phyloP scores from a whole-genome alignment of 2,113 vertebrate species.

The Dolichotis patagonum region DNA sequence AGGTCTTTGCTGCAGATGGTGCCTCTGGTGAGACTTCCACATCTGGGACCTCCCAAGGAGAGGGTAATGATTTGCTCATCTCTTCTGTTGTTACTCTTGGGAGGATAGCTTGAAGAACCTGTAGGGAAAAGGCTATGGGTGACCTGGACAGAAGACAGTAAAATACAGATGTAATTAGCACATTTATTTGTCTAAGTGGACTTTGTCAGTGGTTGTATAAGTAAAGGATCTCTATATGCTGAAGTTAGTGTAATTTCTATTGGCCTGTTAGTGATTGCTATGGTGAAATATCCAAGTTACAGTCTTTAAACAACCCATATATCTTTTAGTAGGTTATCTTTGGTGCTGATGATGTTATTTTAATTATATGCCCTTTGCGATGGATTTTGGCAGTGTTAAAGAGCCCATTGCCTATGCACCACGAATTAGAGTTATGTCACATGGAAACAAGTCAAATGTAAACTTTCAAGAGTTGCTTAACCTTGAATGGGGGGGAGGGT shows the following conservation, averaged over 20 bases:
- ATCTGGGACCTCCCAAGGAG: slow-evolving; percentile 93
- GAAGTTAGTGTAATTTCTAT: slow-evolving; percentile 37
- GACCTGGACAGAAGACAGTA: not conserved
- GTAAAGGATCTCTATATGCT: not conserved
- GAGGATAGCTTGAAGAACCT: slow-evolving; percentile 20
- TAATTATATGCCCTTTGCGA: not conserved
- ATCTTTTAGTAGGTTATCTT: slow-evolving; percentile 24
- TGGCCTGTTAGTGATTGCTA: slow-evolving; percentile 19
- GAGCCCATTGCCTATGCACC: not conserved
- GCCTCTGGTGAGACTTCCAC: slow-evolving; percentile 90
- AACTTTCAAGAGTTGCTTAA: slow-evolving; percentile 22
- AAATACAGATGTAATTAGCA: not conserved
- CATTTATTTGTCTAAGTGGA: slow-evolving; percentile 8
- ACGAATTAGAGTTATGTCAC: slow-evolving; percentile 21
- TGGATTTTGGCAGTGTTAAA: not conserved
- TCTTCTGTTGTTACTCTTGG: slow-evolving; percentile 31
- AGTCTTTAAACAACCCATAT: slow-evolving; percentile 21
- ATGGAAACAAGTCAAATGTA: not conserved
- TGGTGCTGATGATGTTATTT: not conserved
- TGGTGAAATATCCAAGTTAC: not conserved
- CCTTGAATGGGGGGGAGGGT: not conserved
- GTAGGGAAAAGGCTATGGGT: not conserved
- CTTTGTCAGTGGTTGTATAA: slow-evolving; percentile 10
- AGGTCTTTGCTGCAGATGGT: slow-evolving; percentile 95
- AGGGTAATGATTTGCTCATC: slow-evolving; percentile 86